Base-by-base conservation (phyloP, 92 coral and sea anemone genomes). In the Isaurus tuberculatus region DNA sequence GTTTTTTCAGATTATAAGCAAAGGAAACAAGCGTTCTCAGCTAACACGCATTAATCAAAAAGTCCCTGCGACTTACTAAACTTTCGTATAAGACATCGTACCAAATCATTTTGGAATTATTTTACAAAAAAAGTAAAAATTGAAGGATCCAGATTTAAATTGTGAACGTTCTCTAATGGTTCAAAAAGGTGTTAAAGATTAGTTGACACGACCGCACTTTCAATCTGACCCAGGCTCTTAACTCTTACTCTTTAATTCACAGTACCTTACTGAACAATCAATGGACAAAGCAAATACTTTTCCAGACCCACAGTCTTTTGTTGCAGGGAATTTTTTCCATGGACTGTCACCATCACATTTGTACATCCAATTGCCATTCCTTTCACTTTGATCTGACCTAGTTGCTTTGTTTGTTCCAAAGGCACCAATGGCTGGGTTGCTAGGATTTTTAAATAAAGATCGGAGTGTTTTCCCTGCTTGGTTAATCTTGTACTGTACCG, bases 191-290 rank as follows among this genome's bases (percentile, higher is more conserved):
- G n/a, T n/a, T n/a, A n/a, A n/a, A n/a, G n/a, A n/a, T n/a, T n/a
- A n/a, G n/a, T n/a, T n/a, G n/a, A n/a, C n/a, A n/a, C n/a, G n/a
- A n/a, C n/a, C n/a, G n/a, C n/a, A n/a, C n/a, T n/a, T n/a, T n/a
- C n/a, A n/a, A n/a, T n/a, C n/a, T n/a, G n/a, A n/a, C n/a, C n/a
- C n/a, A n/a, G n/a, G n/a, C n/a, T n/a, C n/a, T n/a, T n/a, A n/a
- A n/a, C n/a, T n/a, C n/a, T 1, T 1, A 17, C 17, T 29, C 30
- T 5, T 5, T 30, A 14, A 2, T n/a, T 74, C 30, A 74, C 80
- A 55, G 1, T n/a, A 55, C 63, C 64, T 74, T 10, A 74, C 80
- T 51, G 30, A 74, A 51, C 80, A 74, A 19, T 53, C 51, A 11
- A 57, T 17, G 15, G 66, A 74, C 20, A 74, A 40, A 5, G 80